These are phyloP conservation scores for Calonectris borealis DNA, from an alignment of 2,113 vertebrate genomes.

Conservation along the genomic window DNA sequence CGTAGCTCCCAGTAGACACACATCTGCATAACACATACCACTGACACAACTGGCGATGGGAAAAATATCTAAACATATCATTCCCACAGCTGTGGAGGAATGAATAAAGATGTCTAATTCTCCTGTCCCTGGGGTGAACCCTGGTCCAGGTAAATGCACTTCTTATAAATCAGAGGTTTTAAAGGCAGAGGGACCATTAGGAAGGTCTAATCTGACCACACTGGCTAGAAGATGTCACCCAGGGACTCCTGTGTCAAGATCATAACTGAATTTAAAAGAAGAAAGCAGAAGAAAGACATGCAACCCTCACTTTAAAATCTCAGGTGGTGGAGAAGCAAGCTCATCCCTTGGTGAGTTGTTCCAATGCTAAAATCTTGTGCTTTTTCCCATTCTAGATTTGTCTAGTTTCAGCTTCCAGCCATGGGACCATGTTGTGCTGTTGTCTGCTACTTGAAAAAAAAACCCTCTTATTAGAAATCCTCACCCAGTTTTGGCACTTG, in stretches of 20 bases:
- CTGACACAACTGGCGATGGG: background rate
- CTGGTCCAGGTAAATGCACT: conserved; percentile 10
- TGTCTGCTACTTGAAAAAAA: background rate
- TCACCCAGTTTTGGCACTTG: background rate
- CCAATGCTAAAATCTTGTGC: background rate
- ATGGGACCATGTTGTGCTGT: background rate
- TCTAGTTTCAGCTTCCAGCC: background rate
- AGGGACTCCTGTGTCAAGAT: background rate
- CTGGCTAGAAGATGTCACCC: background rate
- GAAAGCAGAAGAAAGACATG: background rate
- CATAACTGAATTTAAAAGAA: background rate
- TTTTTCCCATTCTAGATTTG: background rate
- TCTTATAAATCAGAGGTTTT: background rate
- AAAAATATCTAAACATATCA: conserved; percentile 34
- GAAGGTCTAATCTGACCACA: background rate
- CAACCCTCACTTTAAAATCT: background rate
- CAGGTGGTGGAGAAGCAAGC: background rate
- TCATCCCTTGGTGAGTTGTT: background rate
- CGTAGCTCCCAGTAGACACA: conserved; percentile 13
- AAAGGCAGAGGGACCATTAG: background rate
- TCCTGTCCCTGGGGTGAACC: background rate
- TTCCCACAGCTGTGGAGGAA: conserved; percentile 29
- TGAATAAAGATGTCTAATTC: background rate
- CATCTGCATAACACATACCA: conserved; percentile 58
- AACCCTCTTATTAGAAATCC: background rate